phyloP scores from a whole-genome alignment of 2,113 vertebrate species.

The Lampris incognitus region DNA sequence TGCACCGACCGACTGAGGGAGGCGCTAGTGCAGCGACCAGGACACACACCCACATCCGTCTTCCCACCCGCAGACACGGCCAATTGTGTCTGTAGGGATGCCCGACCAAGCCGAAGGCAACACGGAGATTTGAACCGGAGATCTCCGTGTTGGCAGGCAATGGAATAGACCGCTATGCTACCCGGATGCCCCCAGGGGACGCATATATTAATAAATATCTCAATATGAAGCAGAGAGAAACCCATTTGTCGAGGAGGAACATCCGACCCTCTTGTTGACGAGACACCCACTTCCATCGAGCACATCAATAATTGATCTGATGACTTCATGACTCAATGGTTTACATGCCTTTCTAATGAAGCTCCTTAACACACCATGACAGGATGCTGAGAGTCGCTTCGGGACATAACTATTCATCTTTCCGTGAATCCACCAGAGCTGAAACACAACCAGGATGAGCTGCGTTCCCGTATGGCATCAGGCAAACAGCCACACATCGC shows the following conservation, averaged over 20 bases:
- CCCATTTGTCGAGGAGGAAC: not conserved
- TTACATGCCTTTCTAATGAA: constrained; percentile 1
- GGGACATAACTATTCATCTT: not conserved
- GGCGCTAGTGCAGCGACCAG: too few species aligned
- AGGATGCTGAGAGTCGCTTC: not conserved
- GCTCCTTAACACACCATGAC: not conserved
- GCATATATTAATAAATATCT: too few species aligned
- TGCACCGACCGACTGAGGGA: too few species aligned
- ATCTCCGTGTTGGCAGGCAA: too few species aligned
- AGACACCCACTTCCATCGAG: constrained; percentile 10
- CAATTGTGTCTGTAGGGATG: too few species aligned
- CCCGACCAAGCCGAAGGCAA: too few species aligned
- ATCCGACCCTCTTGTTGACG: not conserved
- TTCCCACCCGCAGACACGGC: too few species aligned
- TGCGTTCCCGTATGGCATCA: not conserved
- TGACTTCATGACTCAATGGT: constrained; percentile 20
- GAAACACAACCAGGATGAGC: not conserved
- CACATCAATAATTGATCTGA: constrained; percentile 11
- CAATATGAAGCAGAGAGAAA: not conserved
- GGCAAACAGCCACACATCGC: not conserved
- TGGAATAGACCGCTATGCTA: not conserved
- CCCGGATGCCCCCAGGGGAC: not conserved
- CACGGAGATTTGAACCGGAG: too few species aligned
- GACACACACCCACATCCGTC: too few species aligned
- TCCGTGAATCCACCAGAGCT: not conserved